These are phyloP conservation scores for Augochlora pura DNA, from an alignment of 1,140 invertebrate species.

Conservation along the genomic window DNA sequence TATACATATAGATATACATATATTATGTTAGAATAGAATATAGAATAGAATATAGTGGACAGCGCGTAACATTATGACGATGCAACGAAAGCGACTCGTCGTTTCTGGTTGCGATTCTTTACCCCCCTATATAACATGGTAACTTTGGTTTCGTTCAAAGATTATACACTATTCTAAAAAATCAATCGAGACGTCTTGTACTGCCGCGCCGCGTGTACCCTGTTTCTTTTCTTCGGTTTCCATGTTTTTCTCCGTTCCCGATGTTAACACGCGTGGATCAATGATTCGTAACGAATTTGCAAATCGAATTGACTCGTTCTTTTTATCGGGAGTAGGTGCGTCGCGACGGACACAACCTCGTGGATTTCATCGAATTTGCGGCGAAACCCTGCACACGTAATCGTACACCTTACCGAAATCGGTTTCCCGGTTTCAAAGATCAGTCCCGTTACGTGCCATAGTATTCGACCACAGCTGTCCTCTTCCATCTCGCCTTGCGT, in stretches of 20 bases:
- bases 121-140: constrained; percentile 4
- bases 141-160: background rate
- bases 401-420: background rate
- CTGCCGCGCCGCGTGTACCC: background rate
- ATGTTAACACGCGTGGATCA: background rate
- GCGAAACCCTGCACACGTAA: constrained; percentile 56
- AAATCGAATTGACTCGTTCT: constrained; percentile 79
- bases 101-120: background rate
- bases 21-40: too few relatives aligned
- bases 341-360: constrained; percentile 52
- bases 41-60: background rate
- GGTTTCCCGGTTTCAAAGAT: background rate
- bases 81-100: constrained; percentile 1
- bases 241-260: background rate
- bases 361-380: constrained; percentile 72
- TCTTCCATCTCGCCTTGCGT: too few relatives aligned
- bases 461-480: too few relatives aligned
- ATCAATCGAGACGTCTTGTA: background rate
- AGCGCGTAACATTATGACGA: background rate
- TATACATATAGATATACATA: background rate
- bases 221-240: too few relatives aligned
- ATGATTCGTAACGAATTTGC: constrained; percentile 59
- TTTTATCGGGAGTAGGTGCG: constrained; percentile 77
- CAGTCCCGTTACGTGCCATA: background rate
- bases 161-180: constrained; percentile 3